Conservation (phyloP, 2,797 vertebrate species). For the Brotula barbata region DNA sequence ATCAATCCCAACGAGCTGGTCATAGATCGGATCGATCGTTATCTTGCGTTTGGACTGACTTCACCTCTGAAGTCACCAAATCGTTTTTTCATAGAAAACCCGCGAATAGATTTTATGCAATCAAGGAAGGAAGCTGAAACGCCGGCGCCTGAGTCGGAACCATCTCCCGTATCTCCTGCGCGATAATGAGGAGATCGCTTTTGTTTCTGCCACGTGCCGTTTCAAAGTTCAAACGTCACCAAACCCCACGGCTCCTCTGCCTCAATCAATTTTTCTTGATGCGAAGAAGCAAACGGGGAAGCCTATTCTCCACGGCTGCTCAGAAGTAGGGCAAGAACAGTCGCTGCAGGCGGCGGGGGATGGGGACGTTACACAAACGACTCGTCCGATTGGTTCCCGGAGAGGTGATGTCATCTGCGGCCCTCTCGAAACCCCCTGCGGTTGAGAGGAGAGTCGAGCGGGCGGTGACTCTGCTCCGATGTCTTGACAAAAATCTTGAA, state of each 20-base stretch:
- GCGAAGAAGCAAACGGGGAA: constrained; percentile 53
- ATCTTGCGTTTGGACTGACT: constrained; percentile 12
- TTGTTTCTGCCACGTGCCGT: constrained; percentile 42
- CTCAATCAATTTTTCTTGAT: constrained; percentile 67
- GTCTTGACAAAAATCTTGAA: constrained; percentile 18
- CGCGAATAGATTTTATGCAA: constrained; percentile 9
- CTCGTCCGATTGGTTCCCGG: constrained; percentile 63
- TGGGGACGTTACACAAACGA: constrained; percentile 32
- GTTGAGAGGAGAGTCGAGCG: constrained; percentile 35
- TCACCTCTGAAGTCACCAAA: neutral
- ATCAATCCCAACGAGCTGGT: no score
- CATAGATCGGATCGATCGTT: no score
- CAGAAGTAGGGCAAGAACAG: constrained; percentile 78
- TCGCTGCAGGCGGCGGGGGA: constrained; percentile 57
- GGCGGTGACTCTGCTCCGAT: no score
- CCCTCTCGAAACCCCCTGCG: constrained; percentile 21
- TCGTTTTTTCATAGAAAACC: neutral
- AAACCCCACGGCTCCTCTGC: constrained; percentile 35
- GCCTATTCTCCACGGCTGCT: constrained; percentile 71
- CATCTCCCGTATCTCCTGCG: constrained; percentile 27
- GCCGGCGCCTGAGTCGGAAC: neutral
- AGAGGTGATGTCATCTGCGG: constrained; percentile 53
- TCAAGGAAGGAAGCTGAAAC: no score
- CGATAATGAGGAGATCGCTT: constrained; percentile 30
- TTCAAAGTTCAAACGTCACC: constrained; percentile 57